Evolutionary conservation across 2,888 invertebrate species (phyloP), one percentile per base, ranked within the genome.

Genomic region (Drosophila infuscata): DNA sequence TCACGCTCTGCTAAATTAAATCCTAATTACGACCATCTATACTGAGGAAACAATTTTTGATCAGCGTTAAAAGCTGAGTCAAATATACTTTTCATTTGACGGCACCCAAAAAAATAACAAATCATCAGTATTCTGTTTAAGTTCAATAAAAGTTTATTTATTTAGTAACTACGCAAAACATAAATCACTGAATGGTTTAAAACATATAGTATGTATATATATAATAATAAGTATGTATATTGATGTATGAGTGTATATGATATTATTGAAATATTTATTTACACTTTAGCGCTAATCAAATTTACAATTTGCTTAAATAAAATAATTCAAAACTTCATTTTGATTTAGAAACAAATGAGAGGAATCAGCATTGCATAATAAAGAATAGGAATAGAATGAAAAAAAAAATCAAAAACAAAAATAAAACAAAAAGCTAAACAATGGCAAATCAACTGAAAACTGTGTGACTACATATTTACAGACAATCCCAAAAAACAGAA

Each of bases 401-500:
- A 58, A 83, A 75, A 61, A 51, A 63, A 80, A 70, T 65, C 68
- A 68, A 79, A 46, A 73, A 72, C 63, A 71, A 79, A 81, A 79
- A 56, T 65, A 70, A 81, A 81, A 73, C 73, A 76, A 73, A 54
- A 70, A 72, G 73, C 76, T 74, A 83, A 88, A 89, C 73, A 85
- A 86, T 83, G 84, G 84, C 84, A 82, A 78, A 85, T 77, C 70
- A 88, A 74, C 76, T 83, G 75, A 82, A 76, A 83, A 76, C 70
- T 72, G 79, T 85, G 82, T 87, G 90, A 87, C 90, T 87, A 84
- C 81, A 89, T 84, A 87, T 90, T 82, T 90, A 87, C 90, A 87
- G 89, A 86, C 82, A 76, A 78, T 76, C 58, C 79, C 78, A 72
- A 46, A 15, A 46, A 46, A 59, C 57, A 71, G 60, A 67, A 76